phyloP scores from a whole-genome alignment of 1,140 invertebrate species.

The Paralvinella palmiformis region DNA sequence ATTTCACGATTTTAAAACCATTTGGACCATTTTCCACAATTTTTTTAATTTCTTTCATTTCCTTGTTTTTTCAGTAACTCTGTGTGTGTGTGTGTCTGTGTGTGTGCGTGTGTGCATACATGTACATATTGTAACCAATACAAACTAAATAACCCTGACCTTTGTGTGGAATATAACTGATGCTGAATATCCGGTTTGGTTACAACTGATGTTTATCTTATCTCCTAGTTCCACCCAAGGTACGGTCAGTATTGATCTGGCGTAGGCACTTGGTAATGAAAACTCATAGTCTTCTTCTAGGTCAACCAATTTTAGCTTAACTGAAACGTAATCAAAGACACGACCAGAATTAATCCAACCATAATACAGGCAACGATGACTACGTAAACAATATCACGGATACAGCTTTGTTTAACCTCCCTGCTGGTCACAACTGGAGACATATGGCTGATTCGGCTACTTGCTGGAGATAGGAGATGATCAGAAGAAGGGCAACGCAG shows the following conservation, averaged over 20 bases:
- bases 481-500: no score
- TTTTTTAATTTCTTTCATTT: no score
- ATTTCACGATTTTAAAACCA: no score
- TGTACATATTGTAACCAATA: no score
- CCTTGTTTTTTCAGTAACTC: no score
- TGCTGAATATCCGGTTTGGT: slow-evolving; percentile 81
- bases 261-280: slow-evolving; percentile 94
- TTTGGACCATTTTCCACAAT: no score
- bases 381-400: not conserved
- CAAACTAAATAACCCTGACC: no score
- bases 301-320: slow-evolving; percentile 73
- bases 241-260: slow-evolving; percentile 85
- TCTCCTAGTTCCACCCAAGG: slow-evolving; percentile 97
- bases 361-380: not conserved
- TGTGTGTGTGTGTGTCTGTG: no score
- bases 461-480: no score
- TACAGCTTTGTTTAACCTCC: not conserved
- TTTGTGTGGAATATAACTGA: slow-evolving; percentile 91
- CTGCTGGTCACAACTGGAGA: no score
- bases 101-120: no score
- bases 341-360: not conserved
- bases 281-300: slow-evolving; percentile 86
- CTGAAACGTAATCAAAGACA: slow-evolving; percentile 29
- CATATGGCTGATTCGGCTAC: no score
- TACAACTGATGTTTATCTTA: slow-evolving; percentile 75